Percentiles rank a stretch among this genome's conserved stretches.
Conservation (phyloP, 2,797 vertebrate genomes). For the Chaetophractus vellerosus region DNA sequence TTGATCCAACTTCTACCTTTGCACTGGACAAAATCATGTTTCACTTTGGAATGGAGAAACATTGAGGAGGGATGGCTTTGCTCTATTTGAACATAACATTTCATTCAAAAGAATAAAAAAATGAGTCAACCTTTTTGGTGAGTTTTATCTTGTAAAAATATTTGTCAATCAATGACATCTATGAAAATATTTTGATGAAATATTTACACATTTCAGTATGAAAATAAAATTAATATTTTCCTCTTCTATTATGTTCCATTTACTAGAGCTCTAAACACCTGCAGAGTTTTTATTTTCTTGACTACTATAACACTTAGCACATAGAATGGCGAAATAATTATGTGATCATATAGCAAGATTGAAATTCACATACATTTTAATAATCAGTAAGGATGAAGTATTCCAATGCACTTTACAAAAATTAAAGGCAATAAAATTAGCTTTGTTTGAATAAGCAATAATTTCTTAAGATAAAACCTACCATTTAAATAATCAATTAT, state of each 20-base stretch:
- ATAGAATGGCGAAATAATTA: constrained; percentile 25
- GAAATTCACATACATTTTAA: not conserved
- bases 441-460: not conserved
- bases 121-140: not conserved
- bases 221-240: not conserved
- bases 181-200: not conserved
- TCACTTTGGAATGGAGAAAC: not conserved
- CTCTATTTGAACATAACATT: not conserved
- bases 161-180: not conserved
- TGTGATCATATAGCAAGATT: not conserved
- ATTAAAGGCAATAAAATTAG: not conserved
- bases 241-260: not conserved
- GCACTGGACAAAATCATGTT: not conserved
- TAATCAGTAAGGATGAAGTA: not conserved
- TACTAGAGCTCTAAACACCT: not conserved
- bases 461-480: not conserved
- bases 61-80: not conserved
- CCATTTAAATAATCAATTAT: not conserved
- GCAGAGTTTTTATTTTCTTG: not conserved
- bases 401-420: not conserved
- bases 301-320: not conserved
- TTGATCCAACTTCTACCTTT: not conserved
- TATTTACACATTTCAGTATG: not conserved
- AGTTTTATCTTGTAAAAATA: not conserved
- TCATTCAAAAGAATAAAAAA: not conserved